Evolutionary conservation across 1,140 invertebrate genomes (phyloP).

Genomic region (Acromyrmex heyeri): DNA sequence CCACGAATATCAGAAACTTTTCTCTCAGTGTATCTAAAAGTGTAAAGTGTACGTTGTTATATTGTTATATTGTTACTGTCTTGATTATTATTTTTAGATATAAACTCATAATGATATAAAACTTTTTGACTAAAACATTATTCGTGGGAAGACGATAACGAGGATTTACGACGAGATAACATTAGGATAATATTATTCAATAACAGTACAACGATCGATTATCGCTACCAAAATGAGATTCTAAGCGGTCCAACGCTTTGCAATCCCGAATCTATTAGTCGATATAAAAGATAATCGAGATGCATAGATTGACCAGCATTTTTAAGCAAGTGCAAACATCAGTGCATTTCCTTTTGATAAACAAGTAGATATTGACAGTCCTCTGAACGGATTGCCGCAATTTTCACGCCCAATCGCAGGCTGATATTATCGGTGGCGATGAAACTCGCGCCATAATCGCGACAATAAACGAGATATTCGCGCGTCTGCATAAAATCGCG

Average conservation of each 20-base stretch:
- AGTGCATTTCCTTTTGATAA: neutral
- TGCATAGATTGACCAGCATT: neutral
- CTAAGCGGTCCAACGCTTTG: constrained; percentile 1
- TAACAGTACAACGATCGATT: neutral
- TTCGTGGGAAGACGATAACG: neutral
- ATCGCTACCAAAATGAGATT: constrained; percentile 4
- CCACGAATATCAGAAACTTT: too few species aligned
- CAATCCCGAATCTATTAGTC: neutral
- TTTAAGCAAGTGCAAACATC: neutral
- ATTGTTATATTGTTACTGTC: neutral
- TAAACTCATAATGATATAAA: neutral
- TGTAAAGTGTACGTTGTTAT: neutral
- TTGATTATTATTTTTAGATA: neutral
- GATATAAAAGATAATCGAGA: neutral
- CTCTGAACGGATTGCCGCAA: neutral
- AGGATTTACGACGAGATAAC: neutral
- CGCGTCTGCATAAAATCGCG: constrained; percentile 29
- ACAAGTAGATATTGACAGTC: neutral
- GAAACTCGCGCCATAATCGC: constrained; percentile 46
- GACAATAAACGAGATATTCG: constrained; percentile 38
- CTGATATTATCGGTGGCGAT: neutral
- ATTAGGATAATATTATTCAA: constrained; percentile 1
- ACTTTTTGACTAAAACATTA: neutral
- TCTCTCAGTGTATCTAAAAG: too few species aligned
- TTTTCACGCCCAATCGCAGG: neutral